Evolutionary conservation across 92 coral and sea anemone species (phyloP), one percentile per base, ranked within the genome.

Genomic region (Micromussa lordhowensis): DNA sequence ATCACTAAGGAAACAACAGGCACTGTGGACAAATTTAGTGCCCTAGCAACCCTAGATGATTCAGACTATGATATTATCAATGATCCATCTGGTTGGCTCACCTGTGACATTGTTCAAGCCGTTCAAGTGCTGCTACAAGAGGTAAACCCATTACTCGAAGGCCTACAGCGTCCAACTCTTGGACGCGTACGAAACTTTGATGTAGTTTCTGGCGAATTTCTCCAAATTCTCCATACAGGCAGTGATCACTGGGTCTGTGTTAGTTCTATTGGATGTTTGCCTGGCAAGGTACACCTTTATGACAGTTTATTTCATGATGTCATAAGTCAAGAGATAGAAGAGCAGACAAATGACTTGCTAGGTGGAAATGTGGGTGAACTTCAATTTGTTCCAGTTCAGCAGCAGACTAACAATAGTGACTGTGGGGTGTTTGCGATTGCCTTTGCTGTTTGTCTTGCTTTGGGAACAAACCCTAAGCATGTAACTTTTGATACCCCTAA

Each of bases 271-370:
- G n/a, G n/a, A n/a, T n/a, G n/a, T n/a, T n/a, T n/a, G n/a, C n/a
- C n/a, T n/a, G n/a, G n/a, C n/a, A n/a, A n/a, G n/a, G n/a, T n/a
- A n/a, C n/a, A n/a, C n/a, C n/a, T n/a, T n/a, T n/a, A n/a, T n/a
- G 93, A 89, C 85, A 94, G 96, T 80, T 86, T 89, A 28, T 94
- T 79, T 75, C 82, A 92, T 92, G 92, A 92, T 64, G 51, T 83
- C 63, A 90, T 94, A 32, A 82, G 68, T 30, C 77, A 87, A 40
- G 94, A 94, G 48, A 86, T 94, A 48, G 87, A 89, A 57, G 88
- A 92, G n/a, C 93, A 90, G 57, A 77, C 86, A 13, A 85, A 92
- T 36, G 89, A 87, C 79, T 75, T 92, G 59, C 64, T 89, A 77
- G 91, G 84, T 66, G 91, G 84, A 54, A 29, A 49, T 19, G 77